A percentile compares a stretch with the other conserved stretches of the same genome.
These are phyloP conservation scores for Callinectes sapidus DNA, from an alignment of 2,888 invertebrate species.

Conservation along the genomic window DNA sequence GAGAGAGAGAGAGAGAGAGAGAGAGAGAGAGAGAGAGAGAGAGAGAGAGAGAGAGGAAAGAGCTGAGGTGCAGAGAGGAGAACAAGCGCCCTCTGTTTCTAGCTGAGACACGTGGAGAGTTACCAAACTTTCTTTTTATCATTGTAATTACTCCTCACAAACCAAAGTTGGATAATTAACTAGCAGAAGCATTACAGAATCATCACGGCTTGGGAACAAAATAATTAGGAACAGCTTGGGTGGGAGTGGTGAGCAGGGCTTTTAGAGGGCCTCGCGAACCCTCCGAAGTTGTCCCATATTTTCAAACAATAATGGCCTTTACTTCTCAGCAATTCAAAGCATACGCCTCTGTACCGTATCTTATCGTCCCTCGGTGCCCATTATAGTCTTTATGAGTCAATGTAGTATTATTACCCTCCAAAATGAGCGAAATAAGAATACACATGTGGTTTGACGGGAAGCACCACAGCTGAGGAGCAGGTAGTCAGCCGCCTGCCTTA, in stretches of 20 bases:
- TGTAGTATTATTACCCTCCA: background rate
- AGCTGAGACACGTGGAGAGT: background rate
- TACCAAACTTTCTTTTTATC: background rate
- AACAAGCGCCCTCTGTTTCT: background rate
- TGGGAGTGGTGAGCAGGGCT: background rate
- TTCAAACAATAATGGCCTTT: slow-evolving; percentile 1
- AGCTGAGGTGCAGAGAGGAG: background rate
- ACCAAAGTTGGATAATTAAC: background rate
- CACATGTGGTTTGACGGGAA: background rate
- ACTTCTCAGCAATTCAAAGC: slow-evolving; percentile 11
- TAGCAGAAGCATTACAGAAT: background rate
- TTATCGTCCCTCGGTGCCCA: slow-evolving; percentile 8
- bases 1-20: background rate
- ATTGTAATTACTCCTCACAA: background rate
- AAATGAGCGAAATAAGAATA: background rate
- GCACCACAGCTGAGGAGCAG: background rate
- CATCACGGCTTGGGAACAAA: background rate
- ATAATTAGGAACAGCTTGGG: background rate
- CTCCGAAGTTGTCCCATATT: background rate
- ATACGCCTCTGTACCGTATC: slow-evolving; percentile 1
- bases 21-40: background rate
- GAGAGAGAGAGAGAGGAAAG: background rate
- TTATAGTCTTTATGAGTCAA: background rate
- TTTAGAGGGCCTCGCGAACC: background rate
- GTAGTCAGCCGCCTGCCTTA: background rate